Evolutionary conservation across 2,113 vertebrate genomes (phyloP), one percentile per base, ranked within the genome.

Genomic region (Eulemur macaco): DNA sequence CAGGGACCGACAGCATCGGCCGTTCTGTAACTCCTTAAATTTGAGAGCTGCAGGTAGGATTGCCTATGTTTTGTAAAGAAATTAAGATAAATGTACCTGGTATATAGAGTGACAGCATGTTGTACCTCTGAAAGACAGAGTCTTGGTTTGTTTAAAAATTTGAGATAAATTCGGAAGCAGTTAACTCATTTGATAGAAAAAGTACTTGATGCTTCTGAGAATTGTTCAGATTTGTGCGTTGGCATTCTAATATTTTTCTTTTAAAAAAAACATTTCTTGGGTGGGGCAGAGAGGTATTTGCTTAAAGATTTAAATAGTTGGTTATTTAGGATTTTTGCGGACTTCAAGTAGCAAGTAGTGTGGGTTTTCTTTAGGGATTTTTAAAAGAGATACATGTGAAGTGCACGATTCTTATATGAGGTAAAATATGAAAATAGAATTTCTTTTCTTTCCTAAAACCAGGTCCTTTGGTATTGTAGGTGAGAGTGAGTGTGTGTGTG

Each of bases 41-140:
- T 94, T 94, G 96, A 97, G 94, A 98, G 95, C 98, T 98, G 98
- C 98, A 99, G 98, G 98, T 98, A 98, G 98, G 98, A 95, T 95
- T 91, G 68, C 71, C 80, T 88, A 0, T 87, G 58, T 97, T 96
- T 97, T 93, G 6, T 83, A 34, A 86, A 93, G 95, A 95, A 97
- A 95, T 94, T 64, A 94, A 88, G 86, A 63, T 91, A 1, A 96
- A 86, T 96, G 83, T 42, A 87, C 90, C 45, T 94, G 73, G 92
- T 68, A 2, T 69, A 69, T 73, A 80, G 87, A 78, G 73, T 80
- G 66, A 76, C 76, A 93, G 84, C 77, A 86, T 91, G 69, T 94
- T 96, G 85, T 88, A 60, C 90, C 96, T 96, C 74, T 97, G 96
- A 98, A 96, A 98, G 94, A 82, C 74, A 60, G 89, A 66, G 74